phyloP scores from a whole-genome alignment of 1,140 invertebrate genomes.

The Sitobion miscanthi region DNA sequence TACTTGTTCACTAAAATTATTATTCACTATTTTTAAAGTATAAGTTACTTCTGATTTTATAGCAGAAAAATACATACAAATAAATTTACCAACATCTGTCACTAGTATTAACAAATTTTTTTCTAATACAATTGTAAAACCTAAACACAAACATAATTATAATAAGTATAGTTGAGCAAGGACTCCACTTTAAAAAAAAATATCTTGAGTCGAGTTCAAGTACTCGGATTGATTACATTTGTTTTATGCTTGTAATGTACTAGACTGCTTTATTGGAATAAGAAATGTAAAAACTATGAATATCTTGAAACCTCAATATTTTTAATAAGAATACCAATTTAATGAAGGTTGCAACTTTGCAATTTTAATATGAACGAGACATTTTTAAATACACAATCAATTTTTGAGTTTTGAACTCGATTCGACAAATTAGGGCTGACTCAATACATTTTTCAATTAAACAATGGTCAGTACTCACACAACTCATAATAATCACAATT shows the following conservation, averaged over 20 bases:
- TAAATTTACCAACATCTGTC: conserved; percentile 39
- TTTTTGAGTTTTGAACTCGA: background rate
- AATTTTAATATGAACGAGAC: background rate
- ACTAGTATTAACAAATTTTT: conserved; percentile 36
- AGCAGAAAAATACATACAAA: conserved; percentile 23
- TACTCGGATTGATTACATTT: background rate
- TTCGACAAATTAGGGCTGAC: background rate
- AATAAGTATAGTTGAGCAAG: background rate
- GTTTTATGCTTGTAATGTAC: background rate
- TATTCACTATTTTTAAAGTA: conserved; percentile 1
- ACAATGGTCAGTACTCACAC: background rate
- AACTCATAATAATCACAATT: background rate
- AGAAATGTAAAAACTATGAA: background rate
- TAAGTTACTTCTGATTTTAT: background rate
- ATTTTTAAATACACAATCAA: background rate
- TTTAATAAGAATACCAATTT: background rate
- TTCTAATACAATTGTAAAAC: conserved; percentile 1
- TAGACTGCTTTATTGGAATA: background rate
- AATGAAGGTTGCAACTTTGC: background rate
- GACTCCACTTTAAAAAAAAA: background rate
- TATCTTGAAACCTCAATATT: too few species aligned
- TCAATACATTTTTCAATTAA: background rate
- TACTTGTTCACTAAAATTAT: conserved; percentile 43
- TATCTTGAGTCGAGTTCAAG: background rate
- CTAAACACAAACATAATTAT: conserved; percentile 23